These are phyloP conservation scores for Stenodera caucasica DNA, from an alignment of 2,888 invertebrate species.

Conservation along the genomic window DNA sequence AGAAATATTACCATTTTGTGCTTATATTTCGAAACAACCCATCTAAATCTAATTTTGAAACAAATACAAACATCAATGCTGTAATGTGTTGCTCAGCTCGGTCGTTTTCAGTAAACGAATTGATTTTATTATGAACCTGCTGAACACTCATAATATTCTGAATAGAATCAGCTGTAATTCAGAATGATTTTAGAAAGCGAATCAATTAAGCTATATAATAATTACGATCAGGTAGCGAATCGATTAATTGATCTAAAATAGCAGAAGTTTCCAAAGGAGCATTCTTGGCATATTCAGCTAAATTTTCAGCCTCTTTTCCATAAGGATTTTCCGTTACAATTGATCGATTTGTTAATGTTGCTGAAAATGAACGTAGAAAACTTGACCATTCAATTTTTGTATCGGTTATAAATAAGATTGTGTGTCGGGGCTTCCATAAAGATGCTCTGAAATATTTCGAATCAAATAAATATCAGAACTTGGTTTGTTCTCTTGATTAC, in stretches of 20 bases:
- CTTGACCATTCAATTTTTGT: constrained; percentile 64
- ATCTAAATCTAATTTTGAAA: constrained; percentile 74
- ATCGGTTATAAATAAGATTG: constrained; percentile 73
- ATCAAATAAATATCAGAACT: not conserved
- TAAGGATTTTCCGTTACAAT: constrained; percentile 76
- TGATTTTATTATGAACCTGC: constrained; percentile 59
- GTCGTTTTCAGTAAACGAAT: constrained; percentile 50
- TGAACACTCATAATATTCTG: constrained; percentile 63
- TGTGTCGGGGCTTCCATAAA: constrained; percentile 69
- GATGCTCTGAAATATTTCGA: constrained; percentile 61
- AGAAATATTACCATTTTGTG: constrained; percentile 54
- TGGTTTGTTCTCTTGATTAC: too few relatives aligned
- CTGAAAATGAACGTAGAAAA: constrained; percentile 58
- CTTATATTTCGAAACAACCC: constrained; percentile 54
- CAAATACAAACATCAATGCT: constrained; percentile 67
- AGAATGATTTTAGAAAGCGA: too few relatives aligned
- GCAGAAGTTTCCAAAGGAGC: constrained; percentile 50
- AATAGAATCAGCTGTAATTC: constrained; percentile 58
- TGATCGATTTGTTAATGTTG: constrained; percentile 59
- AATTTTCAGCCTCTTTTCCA: constrained; percentile 62
- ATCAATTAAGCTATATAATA: constrained; percentile 11
- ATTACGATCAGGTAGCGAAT: constrained; percentile 54
- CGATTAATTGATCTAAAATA: constrained; percentile 46
- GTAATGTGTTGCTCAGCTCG: constrained; percentile 64
- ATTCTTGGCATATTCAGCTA: constrained; percentile 59